A percentile compares a stretch with the other conserved stretches of the same genome.
phyloP scores from a whole-genome alignment of 2,888 invertebrate species.

The Platynereis dumerilii region DNA sequence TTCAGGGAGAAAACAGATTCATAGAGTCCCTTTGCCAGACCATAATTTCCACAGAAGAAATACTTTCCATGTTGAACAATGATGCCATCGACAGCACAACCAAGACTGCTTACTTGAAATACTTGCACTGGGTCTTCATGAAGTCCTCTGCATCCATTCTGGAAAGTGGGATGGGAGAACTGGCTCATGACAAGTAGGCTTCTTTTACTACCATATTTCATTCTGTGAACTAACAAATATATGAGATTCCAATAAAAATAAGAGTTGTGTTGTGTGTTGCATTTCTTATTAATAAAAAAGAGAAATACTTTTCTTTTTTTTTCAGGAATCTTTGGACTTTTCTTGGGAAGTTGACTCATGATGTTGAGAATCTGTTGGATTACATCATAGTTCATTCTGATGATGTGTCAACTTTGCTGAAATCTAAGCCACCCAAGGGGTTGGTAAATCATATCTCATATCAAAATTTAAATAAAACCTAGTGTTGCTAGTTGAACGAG shows the following conservation, averaged over 20 bases:
- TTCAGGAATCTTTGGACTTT: constrained; percentile 56
- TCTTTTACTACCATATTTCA: neutral
- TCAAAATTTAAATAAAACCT: constrained; percentile 50
- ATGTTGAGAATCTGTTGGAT: constrained; percentile 54
- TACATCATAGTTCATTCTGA: constrained; percentile 54
- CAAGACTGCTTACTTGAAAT: constrained; percentile 59
- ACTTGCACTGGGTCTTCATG: constrained; percentile 62
- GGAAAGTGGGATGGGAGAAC: constrained; percentile 58
- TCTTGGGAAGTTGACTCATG: constrained; percentile 49
- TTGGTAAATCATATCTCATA: constrained; percentile 43
- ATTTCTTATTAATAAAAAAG: neutral
- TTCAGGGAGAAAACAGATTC: constrained; percentile 64
- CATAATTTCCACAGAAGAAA: constrained; percentile 60
- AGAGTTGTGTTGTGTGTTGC: constrained; percentile 3
- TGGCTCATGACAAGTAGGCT: constrained; percentile 57
- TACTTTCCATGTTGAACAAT: constrained; percentile 59
- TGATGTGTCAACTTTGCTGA: constrained; percentile 52
- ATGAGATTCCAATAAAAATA: too few relatives aligned
- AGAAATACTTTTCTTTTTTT: constrained; percentile 3
- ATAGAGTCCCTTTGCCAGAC: constrained; percentile 63
- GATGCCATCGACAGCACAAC: constrained; percentile 53
- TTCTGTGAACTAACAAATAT: neutral
- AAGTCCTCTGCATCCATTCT: constrained; percentile 50
- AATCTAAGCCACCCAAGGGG: constrained; percentile 24
- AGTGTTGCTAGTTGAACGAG: neutral